phyloP scores from a whole-genome alignment of 2,888 invertebrate species.

The Torymus aiolomorphi region DNA sequence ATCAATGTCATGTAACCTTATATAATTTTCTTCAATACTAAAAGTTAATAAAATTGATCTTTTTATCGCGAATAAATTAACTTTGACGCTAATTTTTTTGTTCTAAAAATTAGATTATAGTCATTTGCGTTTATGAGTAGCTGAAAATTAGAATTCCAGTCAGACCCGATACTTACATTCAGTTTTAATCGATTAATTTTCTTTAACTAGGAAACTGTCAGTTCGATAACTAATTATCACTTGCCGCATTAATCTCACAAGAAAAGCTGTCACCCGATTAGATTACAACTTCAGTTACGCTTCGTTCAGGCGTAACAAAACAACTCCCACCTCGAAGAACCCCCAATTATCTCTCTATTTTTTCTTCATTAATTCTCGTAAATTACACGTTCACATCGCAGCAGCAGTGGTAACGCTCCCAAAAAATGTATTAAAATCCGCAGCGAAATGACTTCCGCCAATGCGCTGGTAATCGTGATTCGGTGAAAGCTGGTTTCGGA shows the following conservation, averaged over 20 bases:
- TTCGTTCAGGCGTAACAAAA: neutral
- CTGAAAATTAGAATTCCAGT: no score
- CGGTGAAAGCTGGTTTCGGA: slow-evolving; percentile 56
- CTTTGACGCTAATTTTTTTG: neutral
- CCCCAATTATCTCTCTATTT: neutral
- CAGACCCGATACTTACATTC: no score
- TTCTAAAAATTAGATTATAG: slow-evolving; percentile 2
- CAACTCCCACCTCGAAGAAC: neutral
- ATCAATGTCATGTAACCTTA: no score
- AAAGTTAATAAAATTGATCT: no score
- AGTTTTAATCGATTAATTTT: no score
- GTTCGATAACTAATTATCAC: no score
- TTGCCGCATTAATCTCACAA: no score
- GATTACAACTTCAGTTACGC: neutral
- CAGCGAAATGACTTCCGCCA: slow-evolving; percentile 55
- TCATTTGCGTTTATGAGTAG: no score
- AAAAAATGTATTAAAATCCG: slow-evolving; percentile 32
- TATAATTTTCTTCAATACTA: no score
- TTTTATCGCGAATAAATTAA: no score
- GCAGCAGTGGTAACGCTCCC: neutral
- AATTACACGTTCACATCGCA: slow-evolving; percentile 10
- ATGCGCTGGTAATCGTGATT: slow-evolving; percentile 51
- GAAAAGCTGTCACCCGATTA: no score
- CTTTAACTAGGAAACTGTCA: no score
- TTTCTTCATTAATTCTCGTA: neutral